Conservation (phyloP, 2,797 vertebrate species). For the Oophaga sylvatica region DNA sequence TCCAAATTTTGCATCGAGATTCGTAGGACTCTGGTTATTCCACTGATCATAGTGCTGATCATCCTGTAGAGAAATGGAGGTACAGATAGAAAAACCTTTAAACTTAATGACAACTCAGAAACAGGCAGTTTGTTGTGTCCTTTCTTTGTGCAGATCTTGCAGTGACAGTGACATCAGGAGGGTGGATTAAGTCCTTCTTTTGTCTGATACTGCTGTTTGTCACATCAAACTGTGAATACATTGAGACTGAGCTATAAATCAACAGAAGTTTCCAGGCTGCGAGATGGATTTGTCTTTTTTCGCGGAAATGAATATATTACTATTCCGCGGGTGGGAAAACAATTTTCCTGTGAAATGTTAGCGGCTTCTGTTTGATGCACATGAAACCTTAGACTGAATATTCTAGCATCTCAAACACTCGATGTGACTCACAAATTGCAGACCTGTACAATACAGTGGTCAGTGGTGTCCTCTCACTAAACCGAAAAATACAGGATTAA, state of each 20-base stretch:
- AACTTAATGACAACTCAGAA: neutral
- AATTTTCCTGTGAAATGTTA: neutral
- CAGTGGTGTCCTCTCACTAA: neutral
- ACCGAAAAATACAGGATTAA: neutral
- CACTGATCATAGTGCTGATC: neutral
- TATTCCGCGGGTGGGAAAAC: conserved; percentile 8
- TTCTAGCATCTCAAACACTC: neutral
- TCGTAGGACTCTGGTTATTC: too few species aligned
- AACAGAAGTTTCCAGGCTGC: neutral
- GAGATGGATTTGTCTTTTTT: neutral
- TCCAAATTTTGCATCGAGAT: neutral
- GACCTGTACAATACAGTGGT: neutral
- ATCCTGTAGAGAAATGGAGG: neutral
- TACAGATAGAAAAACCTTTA: neutral
- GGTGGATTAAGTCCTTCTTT: neutral
- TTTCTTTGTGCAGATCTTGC: neutral
- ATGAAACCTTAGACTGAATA: neutral
- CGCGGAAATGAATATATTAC: conserved; percentile 8
- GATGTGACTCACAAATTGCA: neutral
- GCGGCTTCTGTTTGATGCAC: neutral
- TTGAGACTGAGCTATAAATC: conserved; percentile 5
- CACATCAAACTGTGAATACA: conserved; percentile 3
- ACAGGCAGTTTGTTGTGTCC: neutral
- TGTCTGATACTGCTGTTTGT: neutral
- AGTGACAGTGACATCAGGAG: conserved; percentile 3